These are phyloP conservation scores for Chrysoperla carnea DNA, from an alignment of 1,140 invertebrate species.

Conservation along the genomic window DNA sequence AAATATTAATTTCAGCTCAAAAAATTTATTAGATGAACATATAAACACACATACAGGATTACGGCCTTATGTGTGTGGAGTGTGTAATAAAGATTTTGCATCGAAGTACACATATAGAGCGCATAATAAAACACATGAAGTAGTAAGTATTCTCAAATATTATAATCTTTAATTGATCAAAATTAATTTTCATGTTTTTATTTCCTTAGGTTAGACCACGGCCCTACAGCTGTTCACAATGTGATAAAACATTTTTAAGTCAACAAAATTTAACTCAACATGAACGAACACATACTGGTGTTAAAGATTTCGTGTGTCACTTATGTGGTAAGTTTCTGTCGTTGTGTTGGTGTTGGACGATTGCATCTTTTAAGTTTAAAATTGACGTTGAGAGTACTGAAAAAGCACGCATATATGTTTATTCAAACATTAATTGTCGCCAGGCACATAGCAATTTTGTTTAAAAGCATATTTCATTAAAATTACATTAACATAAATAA, in stretches of 20 bases:
- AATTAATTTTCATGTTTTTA: not conserved
- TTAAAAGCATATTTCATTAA: too few species aligned
- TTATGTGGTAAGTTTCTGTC: slow-evolving; percentile 37
- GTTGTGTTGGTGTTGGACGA: too few species aligned
- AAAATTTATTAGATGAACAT: slow-evolving; percentile 48
- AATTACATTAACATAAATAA: too few species aligned
- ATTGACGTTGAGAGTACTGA: too few species aligned
- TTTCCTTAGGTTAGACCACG: slow-evolving; percentile 31
- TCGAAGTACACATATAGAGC: slow-evolving; percentile 61
- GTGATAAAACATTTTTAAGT: slow-evolving; percentile 55
- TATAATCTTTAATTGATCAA: not conserved
- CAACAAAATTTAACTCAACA: slow-evolving; percentile 57
- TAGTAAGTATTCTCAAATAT: slow-evolving; percentile 11
- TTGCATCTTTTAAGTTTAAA: too few species aligned
- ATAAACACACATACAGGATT: slow-evolving; percentile 48
- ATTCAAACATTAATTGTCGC: too few species aligned
- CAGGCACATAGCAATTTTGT: too few species aligned
- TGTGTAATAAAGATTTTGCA: slow-evolving; percentile 54
- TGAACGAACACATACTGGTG: slow-evolving; percentile 45
- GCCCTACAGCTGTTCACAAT: slow-evolving; percentile 45
- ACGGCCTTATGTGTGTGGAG: slow-evolving; percentile 42
- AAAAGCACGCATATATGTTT: too few species aligned
- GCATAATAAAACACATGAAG: slow-evolving; percentile 53
- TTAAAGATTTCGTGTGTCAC: slow-evolving; percentile 53
- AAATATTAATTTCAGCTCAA: slow-evolving; percentile 27